These are phyloP conservation scores for Eupithecia pulchellata DNA, from an alignment of 2,888 invertebrate species.

Conservation along the genomic window DNA sequence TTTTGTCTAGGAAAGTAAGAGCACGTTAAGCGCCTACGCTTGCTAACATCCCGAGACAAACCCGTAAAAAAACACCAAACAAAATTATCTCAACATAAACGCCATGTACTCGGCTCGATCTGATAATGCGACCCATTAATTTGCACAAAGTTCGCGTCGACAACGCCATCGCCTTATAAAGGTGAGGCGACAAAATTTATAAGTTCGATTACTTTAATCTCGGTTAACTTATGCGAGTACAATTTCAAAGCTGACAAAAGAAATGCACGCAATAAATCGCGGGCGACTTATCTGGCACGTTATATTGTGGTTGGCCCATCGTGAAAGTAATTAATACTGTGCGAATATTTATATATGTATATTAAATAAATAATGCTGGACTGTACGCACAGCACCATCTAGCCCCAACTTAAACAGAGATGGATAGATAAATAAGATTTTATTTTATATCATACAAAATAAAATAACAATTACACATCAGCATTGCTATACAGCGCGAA, in stretches of 20 bases:
- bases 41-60: slow-evolving; percentile 56
- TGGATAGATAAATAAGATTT: no score
- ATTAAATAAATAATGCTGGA: no score
- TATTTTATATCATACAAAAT: no score
- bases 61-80: slow-evolving; percentile 69
- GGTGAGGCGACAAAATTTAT: slow-evolving; percentile 86
- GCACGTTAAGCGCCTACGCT: slow-evolving; percentile 50
- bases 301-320: slow-evolving; percentile 62
- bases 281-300: slow-evolving; percentile 78
- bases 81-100: slow-evolving; percentile 85
- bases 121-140: slow-evolving; percentile 85
- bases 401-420: no score
- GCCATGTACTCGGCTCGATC: slow-evolving; percentile 83
- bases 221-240: slow-evolving; percentile 85
- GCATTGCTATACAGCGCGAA: no score
- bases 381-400: no score
- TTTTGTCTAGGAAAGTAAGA: background rate
- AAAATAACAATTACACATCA: no score
- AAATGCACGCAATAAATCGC: slow-evolving; percentile 85
- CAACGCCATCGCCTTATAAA: slow-evolving; percentile 82
- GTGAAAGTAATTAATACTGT: slow-evolving; percentile 62
- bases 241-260: slow-evolving; percentile 86
- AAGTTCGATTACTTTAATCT: slow-evolving; percentile 86
- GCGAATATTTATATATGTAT: slow-evolving; percentile 26
- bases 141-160: slow-evolving; percentile 85